Evolutionary conservation across 2,113 vertebrate genomes (phyloP).

Genomic region (Dipodomys ordii): DNA sequence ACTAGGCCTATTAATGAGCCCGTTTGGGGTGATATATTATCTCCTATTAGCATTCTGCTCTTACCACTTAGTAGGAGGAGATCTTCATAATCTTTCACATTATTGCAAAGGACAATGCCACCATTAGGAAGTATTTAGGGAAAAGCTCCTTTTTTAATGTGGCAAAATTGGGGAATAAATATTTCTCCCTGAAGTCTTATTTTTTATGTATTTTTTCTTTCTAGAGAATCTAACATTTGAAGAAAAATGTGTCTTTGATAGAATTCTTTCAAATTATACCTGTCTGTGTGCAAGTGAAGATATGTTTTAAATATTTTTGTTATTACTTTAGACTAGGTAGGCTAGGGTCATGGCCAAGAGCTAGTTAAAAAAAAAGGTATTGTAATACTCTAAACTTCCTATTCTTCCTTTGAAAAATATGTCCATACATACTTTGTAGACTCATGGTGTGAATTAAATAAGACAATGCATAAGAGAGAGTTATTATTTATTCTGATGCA

Average conservation of each 20-base stretch:
- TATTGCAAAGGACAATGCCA: background rate
- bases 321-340: background rate
- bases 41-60: constrained; percentile 7
- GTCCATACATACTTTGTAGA: background rate
- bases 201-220: background rate
- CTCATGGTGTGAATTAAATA: background rate
- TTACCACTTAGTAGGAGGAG: constrained; percentile 34
- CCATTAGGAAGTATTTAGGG: background rate
- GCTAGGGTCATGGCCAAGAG: background rate
- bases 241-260: background rate
- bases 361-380: background rate
- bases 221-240: background rate
- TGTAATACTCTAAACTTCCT: background rate
- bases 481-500: background rate
- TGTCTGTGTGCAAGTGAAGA: background rate
- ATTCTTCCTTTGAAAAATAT: background rate
- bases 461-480: background rate
- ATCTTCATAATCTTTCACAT: background rate
- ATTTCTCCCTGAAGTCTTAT: background rate
- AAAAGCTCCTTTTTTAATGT: constrained; percentile 7
- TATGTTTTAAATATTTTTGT: background rate
- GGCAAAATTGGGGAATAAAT: background rate
- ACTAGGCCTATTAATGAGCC: constrained; percentile 66
- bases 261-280: background rate
- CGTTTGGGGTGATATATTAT: constrained; percentile 13